These are phyloP conservation scores for Apistogramma diplotaenia DNA, from an alignment of 2,113 vertebrate species.

Conservation along the genomic window DNA sequence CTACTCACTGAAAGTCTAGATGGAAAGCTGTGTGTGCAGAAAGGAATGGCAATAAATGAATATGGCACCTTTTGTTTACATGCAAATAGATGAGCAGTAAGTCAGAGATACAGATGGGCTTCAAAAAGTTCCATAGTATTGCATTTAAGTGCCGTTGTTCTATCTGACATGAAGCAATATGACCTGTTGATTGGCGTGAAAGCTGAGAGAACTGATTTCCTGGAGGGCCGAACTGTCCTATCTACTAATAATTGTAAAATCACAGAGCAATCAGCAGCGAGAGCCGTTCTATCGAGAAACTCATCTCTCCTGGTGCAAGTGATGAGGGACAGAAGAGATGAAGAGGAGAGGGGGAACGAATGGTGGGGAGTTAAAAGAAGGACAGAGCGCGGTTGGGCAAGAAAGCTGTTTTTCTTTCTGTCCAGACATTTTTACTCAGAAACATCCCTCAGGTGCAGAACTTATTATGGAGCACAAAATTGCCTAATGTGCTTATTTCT, in stretches of 20 bases:
- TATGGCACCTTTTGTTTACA: neutral
- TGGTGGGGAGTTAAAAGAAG: neutral
- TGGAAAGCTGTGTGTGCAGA: neutral
- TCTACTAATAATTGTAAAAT: constrained; percentile 65
- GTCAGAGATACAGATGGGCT: neutral
- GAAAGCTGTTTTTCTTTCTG: constrained; percentile 52
- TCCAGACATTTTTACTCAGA: constrained; percentile 56
- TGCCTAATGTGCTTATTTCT: constrained; percentile 76
- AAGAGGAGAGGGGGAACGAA: neutral
- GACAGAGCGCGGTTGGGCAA: neutral
- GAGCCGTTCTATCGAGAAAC: neutral
- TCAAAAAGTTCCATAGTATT: neutral
- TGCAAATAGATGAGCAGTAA: neutral
- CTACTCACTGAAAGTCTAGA: neutral
- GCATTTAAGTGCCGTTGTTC: constrained; percentile 27
- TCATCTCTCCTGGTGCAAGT: constrained; percentile 5
- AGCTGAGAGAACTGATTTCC: constrained; percentile 48
- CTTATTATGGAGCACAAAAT: constrained; percentile 74
- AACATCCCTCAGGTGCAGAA: constrained; percentile 69
- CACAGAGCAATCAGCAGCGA: constrained; percentile 43
- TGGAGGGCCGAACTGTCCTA: constrained; percentile 20
- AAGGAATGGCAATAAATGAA: neutral
- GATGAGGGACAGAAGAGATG: neutral
- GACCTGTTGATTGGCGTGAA: constrained; percentile 43
- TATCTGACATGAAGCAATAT: constrained; percentile 26